Base-by-base conservation (phyloP, 1,140 invertebrate species). In the Drosophila triauraria region DNA sequence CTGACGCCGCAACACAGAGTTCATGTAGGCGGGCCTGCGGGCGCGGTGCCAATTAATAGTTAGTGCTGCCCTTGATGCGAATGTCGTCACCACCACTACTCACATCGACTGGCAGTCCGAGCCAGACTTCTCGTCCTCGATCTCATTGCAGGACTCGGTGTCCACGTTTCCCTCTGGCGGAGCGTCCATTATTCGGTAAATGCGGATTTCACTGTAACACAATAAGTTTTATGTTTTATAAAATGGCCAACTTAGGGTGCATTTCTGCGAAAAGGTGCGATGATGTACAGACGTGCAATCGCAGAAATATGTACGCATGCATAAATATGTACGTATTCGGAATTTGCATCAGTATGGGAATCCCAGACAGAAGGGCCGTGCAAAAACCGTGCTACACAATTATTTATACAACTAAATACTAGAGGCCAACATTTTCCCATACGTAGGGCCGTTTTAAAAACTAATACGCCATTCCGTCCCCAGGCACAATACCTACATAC, bases 21-120 rank as follows among this genome's bases (percentile, higher is more conserved):
- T 83, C 92, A 93, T 92, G 63, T 91, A 93, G 25, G 82, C 92
- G 38, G 92, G 91, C 68, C 92, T 93, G 50, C 23, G 42, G 25
- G 15, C 40, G 51, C 32, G 23, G 48, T 1, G 32, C 53, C 53
- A 56, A 56, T 56, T 56, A 56, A 56, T 53, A 53, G 12, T 44
- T 60, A 57, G 43, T 40, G 8, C 7, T 58, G 35, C 23, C 42
- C 20, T 27, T 23, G 23, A 10, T 17, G 27, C n/a, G 9, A n/a
- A 46, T 61, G 20, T 47, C 32, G 48, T 48, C 53, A 56, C 53
- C 51, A 15, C 7, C 50, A 48, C 27, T 78, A 88, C 69, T 91
- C 74, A 90, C 85, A 90, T 74, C 42, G 75, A 67, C 67, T 90
- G 85, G 42, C 85, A 85, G 54, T 90, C 85, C 43, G 86, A 85